Evolutionary conservation across 2,113 vertebrate species (phyloP), one percentile per base, ranked within the genome.

Genomic region (Galemys pyrenaicus): DNA sequence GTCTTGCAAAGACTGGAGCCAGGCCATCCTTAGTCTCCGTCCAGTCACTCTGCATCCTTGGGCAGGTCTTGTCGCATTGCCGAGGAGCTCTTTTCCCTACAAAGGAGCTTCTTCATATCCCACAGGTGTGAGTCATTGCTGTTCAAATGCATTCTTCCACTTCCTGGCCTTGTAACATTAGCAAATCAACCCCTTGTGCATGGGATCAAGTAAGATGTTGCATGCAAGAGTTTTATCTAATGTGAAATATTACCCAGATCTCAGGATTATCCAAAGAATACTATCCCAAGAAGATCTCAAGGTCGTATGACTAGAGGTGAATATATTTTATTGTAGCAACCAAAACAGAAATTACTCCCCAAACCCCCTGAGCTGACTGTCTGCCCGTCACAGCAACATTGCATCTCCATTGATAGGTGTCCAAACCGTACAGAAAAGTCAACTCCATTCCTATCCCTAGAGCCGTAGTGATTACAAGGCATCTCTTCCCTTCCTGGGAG

Each of bases 211-310:
- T 75, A 91, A 79, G 39, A 84, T 82, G 19, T 54, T 67, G 32
- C 37, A 6, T 24, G 39, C 2, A 91, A 79, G 13, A 46, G 56
- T 92, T 94, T 80, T 94, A n/a, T 85, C 80, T 78, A 74, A 73
- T 37, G 41, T 87, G 71, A 93, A 96, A 68, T 73, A 64, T 41
- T 67, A 81, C 68, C 87, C 90, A 95, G 41, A 93, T 92, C 65
- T 84, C 54, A 80, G 51, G 70, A 78, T 41, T 73, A 19, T 37
- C 68, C 17, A 56, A 56, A 56, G 54, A 56, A 67, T 80, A 68
- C 56, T 84, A 49, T 64, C 64, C 44, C 54, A 83, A 92, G 46
- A 82, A 5, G 24, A 82, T 65, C 88, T 80, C 62, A 83, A 91
- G 65, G 28, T 80, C 12, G 10, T 56, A 58, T 19, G 87, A 39